A percentile compares a stretch with the other conserved stretches of the same genome.
Conservation (phyloP, 2,113 vertebrate species). For the Cynopterus brachyotis region DNA sequence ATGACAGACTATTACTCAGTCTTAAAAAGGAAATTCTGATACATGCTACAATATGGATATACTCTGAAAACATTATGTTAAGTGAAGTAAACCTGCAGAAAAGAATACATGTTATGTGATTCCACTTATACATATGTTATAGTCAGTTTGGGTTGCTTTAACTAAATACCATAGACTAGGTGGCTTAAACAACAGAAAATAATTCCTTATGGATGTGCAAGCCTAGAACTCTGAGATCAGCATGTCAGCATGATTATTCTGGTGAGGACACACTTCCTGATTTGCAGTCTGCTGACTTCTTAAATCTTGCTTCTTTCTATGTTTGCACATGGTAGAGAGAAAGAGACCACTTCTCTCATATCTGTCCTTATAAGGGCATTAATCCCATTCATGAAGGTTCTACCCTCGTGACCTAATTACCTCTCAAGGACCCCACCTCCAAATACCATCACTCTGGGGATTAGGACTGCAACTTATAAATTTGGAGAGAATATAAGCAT, state of each 20-base stretch:
- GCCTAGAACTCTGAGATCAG: background rate
- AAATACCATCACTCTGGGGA: background rate
- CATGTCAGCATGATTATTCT: background rate
- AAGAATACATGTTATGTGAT: background rate
- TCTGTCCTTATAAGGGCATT: background rate
- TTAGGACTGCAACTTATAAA: background rate
- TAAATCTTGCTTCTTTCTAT: background rate
- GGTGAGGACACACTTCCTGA: background rate
- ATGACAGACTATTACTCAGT: background rate
- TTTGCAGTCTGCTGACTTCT: background rate
- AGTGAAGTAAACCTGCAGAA: background rate
- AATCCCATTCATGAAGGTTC: background rate
- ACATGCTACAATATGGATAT: background rate
- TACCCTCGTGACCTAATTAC: background rate
- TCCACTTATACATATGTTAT: background rate
- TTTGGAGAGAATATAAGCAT: background rate
- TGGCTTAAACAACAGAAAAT: background rate
- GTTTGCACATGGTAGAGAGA: background rate
- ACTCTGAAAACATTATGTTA: background rate
- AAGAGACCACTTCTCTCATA: no score
- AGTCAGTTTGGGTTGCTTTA: background rate
- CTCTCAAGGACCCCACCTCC: background rate
- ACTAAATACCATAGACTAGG: background rate
- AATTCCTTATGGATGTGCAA: background rate
- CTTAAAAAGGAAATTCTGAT: background rate